Percentiles rank a stretch among this genome's conserved stretches.
phyloP scores from a whole-genome alignment of 2,113 vertebrate genomes.

The Bubo bubo region DNA sequence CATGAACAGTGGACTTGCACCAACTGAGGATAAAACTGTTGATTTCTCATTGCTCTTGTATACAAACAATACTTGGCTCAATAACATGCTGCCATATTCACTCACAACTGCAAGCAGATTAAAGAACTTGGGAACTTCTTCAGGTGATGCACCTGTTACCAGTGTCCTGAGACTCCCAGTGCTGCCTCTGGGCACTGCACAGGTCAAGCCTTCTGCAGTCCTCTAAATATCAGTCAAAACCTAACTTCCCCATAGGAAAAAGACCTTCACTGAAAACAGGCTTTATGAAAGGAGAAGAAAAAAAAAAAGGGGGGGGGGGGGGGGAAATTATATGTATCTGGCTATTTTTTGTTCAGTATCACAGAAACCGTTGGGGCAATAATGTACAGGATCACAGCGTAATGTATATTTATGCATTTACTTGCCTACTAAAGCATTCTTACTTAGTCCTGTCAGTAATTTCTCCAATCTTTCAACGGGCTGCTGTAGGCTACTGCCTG shows the following conservation, averaged over 20 bases:
- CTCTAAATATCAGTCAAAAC: not conserved
- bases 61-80: not conserved
- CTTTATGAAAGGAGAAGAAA: not conserved
- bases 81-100: not conserved
- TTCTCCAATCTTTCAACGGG: not conserved
- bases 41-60: not conserved
- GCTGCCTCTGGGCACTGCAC: not conserved
- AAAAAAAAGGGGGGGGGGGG: not conserved
- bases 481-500: not conserved
- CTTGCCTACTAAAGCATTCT: not conserved
- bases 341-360: not conserved
- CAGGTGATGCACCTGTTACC: accelerated
- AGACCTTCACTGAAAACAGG: not conserved
- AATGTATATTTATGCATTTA: not conserved
- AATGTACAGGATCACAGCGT: accelerated
- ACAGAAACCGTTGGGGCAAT: not conserved
- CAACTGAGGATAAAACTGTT: not conserved
- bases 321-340: not conserved
- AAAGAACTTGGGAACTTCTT: not conserved
- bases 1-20: not conserved
- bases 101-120: not conserved
- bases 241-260: accelerated
- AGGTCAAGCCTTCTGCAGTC: not conserved
- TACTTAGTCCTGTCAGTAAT: not conserved
- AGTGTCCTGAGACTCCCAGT: accelerated